Percentiles rank a stretch among this genome's conserved stretches.
Conservation (phyloP, 2,797 vertebrate genomes). For the Mormyrops attenuatus region DNA sequence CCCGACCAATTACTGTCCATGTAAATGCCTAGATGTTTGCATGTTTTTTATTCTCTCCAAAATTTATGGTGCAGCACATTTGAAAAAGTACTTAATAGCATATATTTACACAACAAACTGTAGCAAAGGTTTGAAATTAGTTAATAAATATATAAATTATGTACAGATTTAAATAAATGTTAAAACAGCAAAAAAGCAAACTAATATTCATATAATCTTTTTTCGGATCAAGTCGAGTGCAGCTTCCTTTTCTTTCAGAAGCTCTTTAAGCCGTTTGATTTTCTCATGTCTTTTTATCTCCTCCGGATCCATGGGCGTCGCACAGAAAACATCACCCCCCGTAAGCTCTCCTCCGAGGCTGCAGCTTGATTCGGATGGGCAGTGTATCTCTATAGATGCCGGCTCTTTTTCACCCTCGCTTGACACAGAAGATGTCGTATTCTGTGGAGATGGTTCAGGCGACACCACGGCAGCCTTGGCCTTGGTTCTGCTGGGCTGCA, state of each 20-base stretch:
- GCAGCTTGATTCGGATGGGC: neutral
- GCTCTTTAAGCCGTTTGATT: constrained; percentile 44
- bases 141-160: constrained; percentile 10
- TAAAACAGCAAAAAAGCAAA: neutral
- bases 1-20: neutral
- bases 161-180: neutral
- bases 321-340: constrained; percentile 19
- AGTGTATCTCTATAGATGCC: constrained; percentile 17
- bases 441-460: constrained; percentile 6
- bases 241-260: constrained; percentile 49
- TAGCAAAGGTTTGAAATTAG: neutral
- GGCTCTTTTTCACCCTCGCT: constrained; percentile 17
- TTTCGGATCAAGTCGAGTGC: constrained; percentile 44
- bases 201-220: constrained; percentile 21
- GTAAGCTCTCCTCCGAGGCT: neutral
- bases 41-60: neutral
- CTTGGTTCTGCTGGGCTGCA: constrained; percentile 1
- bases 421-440: neutral
- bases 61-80: neutral
- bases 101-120: neutral
- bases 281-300: constrained; percentile 42
- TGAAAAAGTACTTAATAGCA: neutral
- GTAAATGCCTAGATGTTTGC: neutral
- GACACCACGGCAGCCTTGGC: neutral
- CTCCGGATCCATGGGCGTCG: constrained; percentile 32